Conservation (phyloP, 2,888 invertebrate genomes). For the Eupithecia abbreviata region DNA sequence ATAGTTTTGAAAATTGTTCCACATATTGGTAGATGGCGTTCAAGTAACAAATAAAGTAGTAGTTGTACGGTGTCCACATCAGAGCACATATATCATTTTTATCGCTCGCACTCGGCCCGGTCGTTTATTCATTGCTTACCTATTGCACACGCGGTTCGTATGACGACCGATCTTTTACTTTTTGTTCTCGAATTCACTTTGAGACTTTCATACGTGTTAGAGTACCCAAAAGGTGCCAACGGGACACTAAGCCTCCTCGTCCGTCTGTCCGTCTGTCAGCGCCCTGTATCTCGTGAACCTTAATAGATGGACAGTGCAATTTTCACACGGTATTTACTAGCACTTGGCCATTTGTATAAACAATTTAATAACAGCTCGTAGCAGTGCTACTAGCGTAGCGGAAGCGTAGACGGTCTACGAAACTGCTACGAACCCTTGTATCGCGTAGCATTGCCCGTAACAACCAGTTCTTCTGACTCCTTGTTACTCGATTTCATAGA, state of each 20-base stretch:
- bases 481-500: not conserved
- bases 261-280: no score
- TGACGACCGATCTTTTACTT: conserved; percentile 63
- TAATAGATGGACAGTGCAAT: not conserved
- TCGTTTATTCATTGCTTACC: conserved; percentile 82
- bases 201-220: not conserved
- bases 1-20: conserved; percentile 51
- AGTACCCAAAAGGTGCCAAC: no score
- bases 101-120: conserved; percentile 77
- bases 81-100: conserved; percentile 82
- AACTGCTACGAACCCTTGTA: not conserved
- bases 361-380: no score
- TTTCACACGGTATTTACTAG: not conserved
- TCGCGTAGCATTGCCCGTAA: not conserved
- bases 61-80: conserved; percentile 69
- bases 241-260: no score
- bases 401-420: not conserved
- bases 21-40: conserved; percentile 54
- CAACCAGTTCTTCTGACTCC: not conserved
- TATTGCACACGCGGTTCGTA: conserved; percentile 74
- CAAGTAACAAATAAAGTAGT: conserved; percentile 77
- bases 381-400: conserved; percentile 17
- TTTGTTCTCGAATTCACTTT: conserved; percentile 47
- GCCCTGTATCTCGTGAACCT: no score
- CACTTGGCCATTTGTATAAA: not conserved